Conservation (phyloP, 2,797 vertebrate species). For the Harpagifer antarcticus region DNA sequence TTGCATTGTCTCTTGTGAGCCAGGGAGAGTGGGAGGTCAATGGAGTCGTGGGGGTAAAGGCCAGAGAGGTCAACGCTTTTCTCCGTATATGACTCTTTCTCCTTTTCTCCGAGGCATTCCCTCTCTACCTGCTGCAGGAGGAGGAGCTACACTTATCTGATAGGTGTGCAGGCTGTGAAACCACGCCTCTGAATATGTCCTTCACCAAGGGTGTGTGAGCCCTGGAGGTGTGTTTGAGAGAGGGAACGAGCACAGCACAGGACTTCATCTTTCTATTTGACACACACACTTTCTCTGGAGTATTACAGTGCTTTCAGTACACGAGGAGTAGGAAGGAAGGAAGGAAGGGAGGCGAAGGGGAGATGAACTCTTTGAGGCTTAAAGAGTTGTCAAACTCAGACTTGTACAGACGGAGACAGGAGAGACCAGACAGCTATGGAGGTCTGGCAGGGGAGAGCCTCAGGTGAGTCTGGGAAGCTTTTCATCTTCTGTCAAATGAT, state of each 20-base stretch:
- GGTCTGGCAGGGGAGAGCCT: constrained; percentile 81
- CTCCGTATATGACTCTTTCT: constrained; percentile 1
- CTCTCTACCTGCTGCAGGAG: constrained; percentile 68
- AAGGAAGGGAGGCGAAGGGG: constrained; percentile 52
- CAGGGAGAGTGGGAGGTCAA: constrained; percentile 51
- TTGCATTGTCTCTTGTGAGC: constrained; percentile 11
- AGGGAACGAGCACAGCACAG: constrained; percentile 12
- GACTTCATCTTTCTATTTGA: constrained; percentile 30
- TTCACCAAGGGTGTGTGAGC: constrained; percentile 55
- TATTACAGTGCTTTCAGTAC: constrained; percentile 22
- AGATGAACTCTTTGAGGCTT: constrained; percentile 91
- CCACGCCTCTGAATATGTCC: constrained; percentile 70
- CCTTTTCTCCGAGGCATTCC: constrained; percentile 25
- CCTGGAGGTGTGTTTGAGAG: constrained; percentile 65
- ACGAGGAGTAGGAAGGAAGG: constrained; percentile 38
- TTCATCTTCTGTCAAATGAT: neutral
- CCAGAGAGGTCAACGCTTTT: constrained; percentile 22
- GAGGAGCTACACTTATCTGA: constrained; percentile 49
- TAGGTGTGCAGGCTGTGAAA: constrained; percentile 71
- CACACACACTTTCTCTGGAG: neutral
- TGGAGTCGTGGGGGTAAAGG: constrained; percentile 18
- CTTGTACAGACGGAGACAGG: constrained; percentile 93
- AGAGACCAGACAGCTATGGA: constrained; percentile 84
- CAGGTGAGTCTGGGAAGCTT: constrained; percentile 81
- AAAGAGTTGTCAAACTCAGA: constrained; percentile 95